Percentiles rank a stretch among this genome's conserved stretches.
These are phyloP conservation scores for Pyrgilauda ruficollis DNA, from an alignment of 2,113 vertebrate genomes.

Conservation along the genomic window DNA sequence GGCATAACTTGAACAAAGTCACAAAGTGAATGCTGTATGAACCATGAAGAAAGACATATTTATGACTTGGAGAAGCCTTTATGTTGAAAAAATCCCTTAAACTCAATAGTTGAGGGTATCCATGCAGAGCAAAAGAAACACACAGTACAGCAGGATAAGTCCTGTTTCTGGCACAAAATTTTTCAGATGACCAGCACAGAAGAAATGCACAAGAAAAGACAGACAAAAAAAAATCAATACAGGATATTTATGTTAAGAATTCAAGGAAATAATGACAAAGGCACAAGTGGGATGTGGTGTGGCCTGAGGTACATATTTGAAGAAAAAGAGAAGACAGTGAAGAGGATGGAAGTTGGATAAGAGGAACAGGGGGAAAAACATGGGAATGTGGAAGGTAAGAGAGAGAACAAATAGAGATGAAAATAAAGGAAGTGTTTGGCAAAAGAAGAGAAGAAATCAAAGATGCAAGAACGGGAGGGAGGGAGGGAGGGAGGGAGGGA, in stretches of 20 bases:
- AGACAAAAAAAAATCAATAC: not conserved
- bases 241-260: not conserved
- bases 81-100: not conserved
- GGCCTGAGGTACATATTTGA: not conserved
- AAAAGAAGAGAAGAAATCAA: not conserved
- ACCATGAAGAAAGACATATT: not conserved
- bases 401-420: not conserved
- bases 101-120: not conserved
- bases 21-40: not conserved
- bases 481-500: too few species aligned
- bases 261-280: not conserved
- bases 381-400: not conserved
- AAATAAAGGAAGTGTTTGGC: not conserved
- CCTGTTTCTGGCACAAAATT: not conserved
- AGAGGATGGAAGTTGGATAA: not conserved
- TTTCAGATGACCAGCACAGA: not conserved
- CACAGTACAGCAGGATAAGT: too few species aligned
- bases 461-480: not conserved
- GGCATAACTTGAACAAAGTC: not conserved
- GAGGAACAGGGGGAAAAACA: not conserved
- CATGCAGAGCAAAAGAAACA: not conserved
- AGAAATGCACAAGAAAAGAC: not conserved
- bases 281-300: not conserved
- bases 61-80: not conserved
- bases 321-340: not conserved